These are phyloP conservation scores for Eumeta japonica DNA, from an alignment of 1,140 invertebrate genomes.

Conservation along the genomic window DNA sequence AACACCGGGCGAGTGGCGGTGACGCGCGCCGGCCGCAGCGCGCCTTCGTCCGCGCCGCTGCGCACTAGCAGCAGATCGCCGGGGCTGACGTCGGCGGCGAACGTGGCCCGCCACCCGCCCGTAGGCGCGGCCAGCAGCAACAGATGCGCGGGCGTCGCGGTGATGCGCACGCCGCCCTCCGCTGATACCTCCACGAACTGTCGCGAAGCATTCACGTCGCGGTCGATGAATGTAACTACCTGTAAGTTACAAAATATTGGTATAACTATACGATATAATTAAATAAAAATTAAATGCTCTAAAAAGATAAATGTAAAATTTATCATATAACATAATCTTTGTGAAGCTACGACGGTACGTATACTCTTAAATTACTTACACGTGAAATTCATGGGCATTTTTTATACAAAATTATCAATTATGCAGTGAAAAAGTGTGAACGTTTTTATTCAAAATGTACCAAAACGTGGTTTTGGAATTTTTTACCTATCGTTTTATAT, in stretches of 20 bases:
- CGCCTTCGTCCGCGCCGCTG: constrained; percentile 43
- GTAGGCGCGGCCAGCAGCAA: constrained; percentile 59
- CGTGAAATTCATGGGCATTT: too few species aligned
- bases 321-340: too few species aligned
- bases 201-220: constrained; percentile 64
- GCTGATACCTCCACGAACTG: constrained; percentile 74
- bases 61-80: constrained; percentile 55
- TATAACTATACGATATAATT: not conserved
- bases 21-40: constrained; percentile 64
- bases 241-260: constrained; percentile 20
- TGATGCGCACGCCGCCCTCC: constrained; percentile 67
- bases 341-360: too few species aligned
- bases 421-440: too few species aligned
- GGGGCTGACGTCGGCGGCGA: constrained; percentile 36
- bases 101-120: constrained; percentile 45
- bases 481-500: too few species aligned
- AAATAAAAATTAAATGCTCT: not conserved
- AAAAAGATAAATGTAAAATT: not conserved
- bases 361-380: too few species aligned
- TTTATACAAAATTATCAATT: too few species aligned
- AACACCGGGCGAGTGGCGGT: constrained; percentile 59
- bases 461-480: too few species aligned
- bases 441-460: too few species aligned
- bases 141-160: constrained; percentile 84
- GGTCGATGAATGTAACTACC: constrained; percentile 78